Evolutionary conservation across 92 coral and sea anemone species (phyloP).

Genomic region (Palythoa caribaeorum): DNA sequence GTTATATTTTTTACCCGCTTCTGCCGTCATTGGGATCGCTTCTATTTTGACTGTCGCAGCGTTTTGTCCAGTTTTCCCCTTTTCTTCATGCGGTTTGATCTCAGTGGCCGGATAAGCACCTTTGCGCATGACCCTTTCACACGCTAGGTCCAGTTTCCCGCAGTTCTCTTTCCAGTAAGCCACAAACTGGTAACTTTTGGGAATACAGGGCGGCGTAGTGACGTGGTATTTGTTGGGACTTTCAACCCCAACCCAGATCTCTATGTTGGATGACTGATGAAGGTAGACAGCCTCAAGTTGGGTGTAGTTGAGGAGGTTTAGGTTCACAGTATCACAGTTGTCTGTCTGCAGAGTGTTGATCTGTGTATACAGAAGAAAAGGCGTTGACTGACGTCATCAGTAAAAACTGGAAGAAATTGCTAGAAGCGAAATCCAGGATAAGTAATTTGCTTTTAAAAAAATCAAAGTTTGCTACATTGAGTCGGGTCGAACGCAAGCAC

Average conservation of each 20-base stretch:
- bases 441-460: no score
- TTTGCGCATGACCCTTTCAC: conserved; percentile 88
- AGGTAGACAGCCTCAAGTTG: conserved; percentile 87
- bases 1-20: conserved; percentile 29
- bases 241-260: conserved; percentile 74
- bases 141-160: conserved; percentile 68
- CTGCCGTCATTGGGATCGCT: conserved; percentile 60
- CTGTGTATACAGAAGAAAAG: conserved; percentile 52
- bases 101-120: conserved; percentile 89
- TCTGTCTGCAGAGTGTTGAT: conserved; percentile 90
- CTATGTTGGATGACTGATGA: conserved; percentile 77
- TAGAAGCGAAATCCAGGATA: no score
- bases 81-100: conserved; percentile 67
- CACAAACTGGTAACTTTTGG: conserved; percentile 80
- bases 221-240: conserved; percentile 67
- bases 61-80: conserved; percentile 65
- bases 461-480: no score
- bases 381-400: neutral
- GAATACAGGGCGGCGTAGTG: conserved; percentile 66
- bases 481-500: no score
- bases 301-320: conserved; percentile 68
- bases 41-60: conserved; percentile 68
- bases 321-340: conserved; percentile 70
- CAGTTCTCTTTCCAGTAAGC: conserved; percentile 79
- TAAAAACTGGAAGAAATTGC: neutral